Evolutionary conservation across 2,797 vertebrate species (phyloP).

Genomic region (Xerus rutilus): DNA sequence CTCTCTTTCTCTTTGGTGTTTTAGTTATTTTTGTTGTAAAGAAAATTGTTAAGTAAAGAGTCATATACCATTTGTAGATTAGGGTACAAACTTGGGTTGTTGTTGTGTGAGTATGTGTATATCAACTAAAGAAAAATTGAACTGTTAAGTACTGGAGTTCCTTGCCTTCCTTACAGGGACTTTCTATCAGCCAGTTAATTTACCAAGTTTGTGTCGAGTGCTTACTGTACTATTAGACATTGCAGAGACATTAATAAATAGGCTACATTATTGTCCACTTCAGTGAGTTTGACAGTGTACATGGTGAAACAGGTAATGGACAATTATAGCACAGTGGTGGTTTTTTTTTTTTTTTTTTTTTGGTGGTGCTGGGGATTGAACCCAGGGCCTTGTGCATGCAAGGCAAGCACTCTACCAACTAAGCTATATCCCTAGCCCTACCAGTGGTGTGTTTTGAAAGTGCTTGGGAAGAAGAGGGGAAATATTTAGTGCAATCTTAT

Average conservation of each 20-base stretch:
- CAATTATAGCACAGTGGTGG: background rate
- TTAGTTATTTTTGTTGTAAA: conserved; percentile 34
- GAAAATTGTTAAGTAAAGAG: conserved; percentile 8
- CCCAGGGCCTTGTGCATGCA: no score
- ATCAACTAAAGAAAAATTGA: background rate
- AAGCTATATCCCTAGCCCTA: no score
- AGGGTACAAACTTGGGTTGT: background rate
- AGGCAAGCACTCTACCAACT: no score
- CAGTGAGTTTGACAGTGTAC: background rate
- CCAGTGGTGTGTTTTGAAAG: background rate
- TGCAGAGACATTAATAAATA: background rate
- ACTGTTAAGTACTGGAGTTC: background rate
- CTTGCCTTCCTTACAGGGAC: background rate
- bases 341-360: no score
- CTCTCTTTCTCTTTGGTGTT: background rate
- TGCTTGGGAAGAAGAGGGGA: background rate
- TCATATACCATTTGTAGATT: background rate
- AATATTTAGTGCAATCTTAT: background rate
- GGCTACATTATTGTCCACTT: background rate
- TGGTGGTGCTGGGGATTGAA: no score
- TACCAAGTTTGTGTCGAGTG: background rate
- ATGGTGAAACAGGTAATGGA: background rate
- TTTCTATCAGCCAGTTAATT: background rate
- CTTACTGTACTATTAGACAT: background rate
- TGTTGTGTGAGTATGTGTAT: background rate